Conservation (phyloP, 2,888 invertebrate genomes). For the Sminthurides aquaticus region DNA sequence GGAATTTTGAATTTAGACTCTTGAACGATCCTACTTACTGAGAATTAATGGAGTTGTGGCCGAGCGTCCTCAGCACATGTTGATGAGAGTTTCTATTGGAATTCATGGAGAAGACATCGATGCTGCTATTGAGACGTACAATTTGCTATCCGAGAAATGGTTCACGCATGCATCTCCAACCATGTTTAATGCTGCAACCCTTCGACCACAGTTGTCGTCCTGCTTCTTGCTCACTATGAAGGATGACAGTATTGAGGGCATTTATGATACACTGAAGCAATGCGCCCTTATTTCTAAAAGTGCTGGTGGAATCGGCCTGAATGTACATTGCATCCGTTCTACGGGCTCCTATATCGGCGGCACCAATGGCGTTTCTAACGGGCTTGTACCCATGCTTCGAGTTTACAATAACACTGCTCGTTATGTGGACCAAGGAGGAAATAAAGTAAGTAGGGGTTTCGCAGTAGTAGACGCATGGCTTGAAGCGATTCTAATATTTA, state of each 20-base stretch:
- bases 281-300: slow-evolving; percentile 94
- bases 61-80: slow-evolving; percentile 96
- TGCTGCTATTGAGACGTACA: slow-evolving; percentile 88
- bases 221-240: slow-evolving; percentile 92
- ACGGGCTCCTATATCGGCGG: slow-evolving; percentile 87
- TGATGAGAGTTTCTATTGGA: slow-evolving; percentile 94
- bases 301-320: slow-evolving; percentile 94
- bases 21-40: slow-evolving; percentile 88
- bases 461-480: background rate
- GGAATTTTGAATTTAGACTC: slow-evolving; percentile 57
- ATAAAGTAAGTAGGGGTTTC: slow-evolving; percentile 56
- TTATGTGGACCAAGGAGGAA: slow-evolving; percentile 96
- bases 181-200: slow-evolving; percentile 88
- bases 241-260: slow-evolving; percentile 91
- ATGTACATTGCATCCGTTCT: slow-evolving; percentile 89
- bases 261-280: slow-evolving; percentile 81
- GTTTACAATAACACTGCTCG: slow-evolving; percentile 93
- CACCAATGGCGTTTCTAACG: slow-evolving; percentile 90
- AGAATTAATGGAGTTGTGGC: slow-evolving; percentile 86
- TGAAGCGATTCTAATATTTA: background rate
- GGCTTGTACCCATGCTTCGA: slow-evolving; percentile 88
- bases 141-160: slow-evolving; percentile 85
- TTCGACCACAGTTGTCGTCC: slow-evolving; percentile 81
- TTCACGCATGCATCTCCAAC: slow-evolving; percentile 99
- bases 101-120: slow-evolving; percentile 92